phyloP scores from a whole-genome alignment of 2,113 vertebrate species.

The Tiliqua scincoides region DNA sequence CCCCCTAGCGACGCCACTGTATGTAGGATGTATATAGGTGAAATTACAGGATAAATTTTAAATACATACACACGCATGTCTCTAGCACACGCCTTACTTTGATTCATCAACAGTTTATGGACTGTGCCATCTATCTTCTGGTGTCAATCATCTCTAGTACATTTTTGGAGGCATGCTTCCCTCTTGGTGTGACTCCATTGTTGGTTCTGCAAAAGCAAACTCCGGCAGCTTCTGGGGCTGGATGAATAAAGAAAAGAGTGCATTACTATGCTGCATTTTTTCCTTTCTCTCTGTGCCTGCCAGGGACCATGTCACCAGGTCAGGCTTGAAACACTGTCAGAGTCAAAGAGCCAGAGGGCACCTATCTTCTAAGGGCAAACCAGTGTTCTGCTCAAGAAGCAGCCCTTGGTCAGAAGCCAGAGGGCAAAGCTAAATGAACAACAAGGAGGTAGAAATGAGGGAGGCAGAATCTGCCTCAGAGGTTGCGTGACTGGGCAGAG shows the following conservation, averaged over 20 bases:
- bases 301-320: constrained; percentile 1
- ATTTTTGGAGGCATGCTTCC: not conserved
- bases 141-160: not conserved
- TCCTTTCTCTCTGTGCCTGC: not conserved
- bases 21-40: too few species aligned
- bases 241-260: not conserved
- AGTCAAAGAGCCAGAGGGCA: not conserved
- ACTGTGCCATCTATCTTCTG: not conserved
- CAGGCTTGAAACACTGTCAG: constrained; percentile 14
- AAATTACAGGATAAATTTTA: not conserved
- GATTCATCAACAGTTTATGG: not conserved
- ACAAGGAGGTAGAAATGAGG: not conserved
- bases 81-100: not conserved
- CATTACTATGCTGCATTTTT: not conserved
- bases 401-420: not conserved
- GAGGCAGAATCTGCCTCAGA: not conserved
- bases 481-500: not conserved
- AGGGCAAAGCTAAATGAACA: not conserved
- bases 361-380: not conserved
- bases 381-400: not conserved
- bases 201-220: not conserved
- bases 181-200: not conserved
- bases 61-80: not conserved
- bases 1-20: too few species aligned
- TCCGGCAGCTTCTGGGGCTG: not conserved